Evolutionary conservation across 1,140 invertebrate genomes (phyloP), one percentile per base, ranked within the genome.

Genomic region (Drosophila pruinosa): DNA sequence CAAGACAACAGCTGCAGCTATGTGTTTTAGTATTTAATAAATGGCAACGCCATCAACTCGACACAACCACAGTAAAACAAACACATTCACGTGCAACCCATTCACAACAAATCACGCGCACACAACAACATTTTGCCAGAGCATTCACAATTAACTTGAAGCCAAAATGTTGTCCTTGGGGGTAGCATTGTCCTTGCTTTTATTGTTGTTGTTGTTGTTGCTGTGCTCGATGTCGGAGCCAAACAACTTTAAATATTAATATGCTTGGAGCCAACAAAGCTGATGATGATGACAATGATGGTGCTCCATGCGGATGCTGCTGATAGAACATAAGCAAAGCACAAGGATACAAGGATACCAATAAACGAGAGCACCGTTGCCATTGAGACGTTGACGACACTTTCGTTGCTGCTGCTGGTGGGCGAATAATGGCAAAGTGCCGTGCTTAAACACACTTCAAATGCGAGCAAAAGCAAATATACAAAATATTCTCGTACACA

Each of bases 211-310:
- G 24, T 14, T 15, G 12, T 36, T 12, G 36, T 43, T 10, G 53
- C 24, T 45, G 26, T 28, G 52, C 34, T 52, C 39, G 28, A 10
- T 47, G 71, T 34, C 36, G 43, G 63, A 63, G 21, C 58, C 61
- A 81, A 81, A 56, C 68, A 72, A 80, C 67, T 81, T 80, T 80
- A 80, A 80, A 80, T 81, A 80, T 80, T 80, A 80, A 80, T 80
- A 72, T 81, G 72, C 77, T 59, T 34, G 43, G 72, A 53, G 72
- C 72, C 36, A 67, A 71, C 72, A 64, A 72, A 61, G 76, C 39
- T 41, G 26, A 36, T 48, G 64, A 5, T 59, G 43, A 28, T 57
- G 72, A 41, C 34, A 72, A 70, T 63, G 56, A 65, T 65, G 75
- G 47, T 39, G 52, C 65, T 54, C 53, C 45, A 34, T 59, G 65